Percentiles rank a stretch among this genome's conserved stretches.
phyloP scores from a whole-genome alignment of 1,140 invertebrate species.

The Metopolophium dirhodum region DNA sequence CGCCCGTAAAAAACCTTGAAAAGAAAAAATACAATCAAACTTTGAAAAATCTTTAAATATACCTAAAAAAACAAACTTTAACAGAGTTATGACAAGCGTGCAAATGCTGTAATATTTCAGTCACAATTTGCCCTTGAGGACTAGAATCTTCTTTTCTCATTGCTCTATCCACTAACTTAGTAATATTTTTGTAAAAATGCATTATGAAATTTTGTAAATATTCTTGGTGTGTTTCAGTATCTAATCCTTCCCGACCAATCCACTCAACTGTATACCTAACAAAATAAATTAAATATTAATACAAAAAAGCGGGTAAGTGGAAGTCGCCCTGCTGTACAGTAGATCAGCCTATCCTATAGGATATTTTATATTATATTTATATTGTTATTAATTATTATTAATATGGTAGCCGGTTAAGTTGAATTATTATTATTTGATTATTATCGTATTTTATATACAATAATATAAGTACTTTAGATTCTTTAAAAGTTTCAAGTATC shows the following conservation, averaged over 20 bases:
- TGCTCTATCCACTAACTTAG: slow-evolving; percentile 88
- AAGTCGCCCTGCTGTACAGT: too few species aligned
- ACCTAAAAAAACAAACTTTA: slow-evolving; percentile 65
- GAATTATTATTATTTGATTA: too few species aligned
- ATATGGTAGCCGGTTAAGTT: too few species aligned
- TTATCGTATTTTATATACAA: too few species aligned
- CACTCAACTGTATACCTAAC: slow-evolving; percentile 93
- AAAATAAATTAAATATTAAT: neutral
- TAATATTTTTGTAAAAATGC: slow-evolving; percentile 94
- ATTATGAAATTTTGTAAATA: slow-evolving; percentile 95
- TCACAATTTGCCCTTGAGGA: slow-evolving; percentile 91
- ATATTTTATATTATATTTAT: too few species aligned
- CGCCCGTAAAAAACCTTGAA: slow-evolving; percentile 88
- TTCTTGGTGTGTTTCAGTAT: slow-evolving; percentile 89
- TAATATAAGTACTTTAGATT: too few species aligned
- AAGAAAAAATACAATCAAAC: neutral
- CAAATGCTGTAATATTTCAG: slow-evolving; percentile 95
- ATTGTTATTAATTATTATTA: too few species aligned
- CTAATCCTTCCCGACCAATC: slow-evolving; percentile 94
- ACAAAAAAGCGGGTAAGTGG: neutral
- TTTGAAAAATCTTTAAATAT: neutral
- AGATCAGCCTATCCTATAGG: too few species aligned
- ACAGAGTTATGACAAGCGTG: slow-evolving; percentile 97
- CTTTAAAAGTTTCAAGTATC: too few species aligned
- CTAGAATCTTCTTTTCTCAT: slow-evolving; percentile 96